A percentile compares a stretch with the other conserved stretches of the same genome.
Conservation (phyloP, 2,113 vertebrate species). For the Zosterops borbonicus region DNA sequence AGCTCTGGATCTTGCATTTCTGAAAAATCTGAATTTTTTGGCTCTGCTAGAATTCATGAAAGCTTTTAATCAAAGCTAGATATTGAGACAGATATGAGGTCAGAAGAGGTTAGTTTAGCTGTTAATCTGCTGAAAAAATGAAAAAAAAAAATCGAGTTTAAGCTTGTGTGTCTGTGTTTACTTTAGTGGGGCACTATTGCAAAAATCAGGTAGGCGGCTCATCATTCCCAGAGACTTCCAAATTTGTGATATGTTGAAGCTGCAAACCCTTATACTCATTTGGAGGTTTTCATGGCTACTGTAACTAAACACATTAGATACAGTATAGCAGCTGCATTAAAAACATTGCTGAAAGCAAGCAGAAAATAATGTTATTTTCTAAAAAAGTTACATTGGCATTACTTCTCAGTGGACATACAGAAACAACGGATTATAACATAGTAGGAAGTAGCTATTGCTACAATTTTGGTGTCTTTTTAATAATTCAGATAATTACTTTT, state of each 20-base stretch:
- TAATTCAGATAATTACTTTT: background rate
- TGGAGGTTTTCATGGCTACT: conserved; percentile 32
- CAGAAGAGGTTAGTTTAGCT: background rate
- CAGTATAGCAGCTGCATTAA: conserved; percentile 11
- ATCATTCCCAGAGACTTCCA: background rate
- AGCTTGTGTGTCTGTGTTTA: background rate
- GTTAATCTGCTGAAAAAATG: background rate
- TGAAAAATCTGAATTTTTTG: background rate
- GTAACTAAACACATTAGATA: conserved; percentile 47
- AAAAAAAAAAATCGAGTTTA: background rate
- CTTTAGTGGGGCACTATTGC: background rate
- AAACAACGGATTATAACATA: background rate
- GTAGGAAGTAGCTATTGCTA: background rate
- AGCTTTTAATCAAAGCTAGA: background rate
- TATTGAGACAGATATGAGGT: background rate
- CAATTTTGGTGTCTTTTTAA: background rate
- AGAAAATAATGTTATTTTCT: conserved; percentile 10
- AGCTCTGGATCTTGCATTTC: background rate
- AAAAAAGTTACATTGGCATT: background rate
- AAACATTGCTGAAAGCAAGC: background rate
- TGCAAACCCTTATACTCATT: conserved; percentile 22
- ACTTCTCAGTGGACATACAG: background rate
- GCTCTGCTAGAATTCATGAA: background rate
- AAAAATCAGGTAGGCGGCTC: background rate
- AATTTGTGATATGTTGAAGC: conserved; percentile 23